Base-by-base conservation (phyloP, 2,888 invertebrate genomes). In the Petrophora chlorosata region DNA sequence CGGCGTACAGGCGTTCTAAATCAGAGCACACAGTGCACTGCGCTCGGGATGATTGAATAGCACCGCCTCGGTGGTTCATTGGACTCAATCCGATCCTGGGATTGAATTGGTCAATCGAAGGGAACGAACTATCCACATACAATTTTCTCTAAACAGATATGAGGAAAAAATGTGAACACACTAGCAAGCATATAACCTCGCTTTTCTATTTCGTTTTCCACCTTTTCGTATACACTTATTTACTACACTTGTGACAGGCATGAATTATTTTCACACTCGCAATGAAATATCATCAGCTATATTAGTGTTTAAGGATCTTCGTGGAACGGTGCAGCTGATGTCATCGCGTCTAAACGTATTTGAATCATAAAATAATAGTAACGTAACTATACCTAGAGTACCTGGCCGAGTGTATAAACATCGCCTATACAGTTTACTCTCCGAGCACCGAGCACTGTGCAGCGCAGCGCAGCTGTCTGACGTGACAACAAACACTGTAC, bases 21-120 rank as follows among this genome's bases (percentile, higher is more conserved):
- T 59, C 34, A 50, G 49, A 49, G 15, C 36, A 23, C 8, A 52
- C 59, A 44, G 51, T 59, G 59, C 61, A 61, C 42, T 43, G 55
- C 32, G 32, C 15, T 17, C 51, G 45, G 61, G 51, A 65, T 76
- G 73, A 73, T 72, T 74, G 70, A 73, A 77, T 72, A 69, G 59
- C 57, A 53, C 58, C 60, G 42, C 41, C 26, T 19, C 50, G 65
- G 58, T 77, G 65, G 79, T 79, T 80, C 80, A 81, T 67, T 77
- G 79, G 70, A 79, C 80, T 73, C 74, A 64, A 71, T 68, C 64
- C 60, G 49, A 61, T 66, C 57, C 59, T 53, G 44, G 47, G 32
- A 47, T 32, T 51, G 58, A 49, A 63, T 56, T 30, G 39, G 50
- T 52, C 54, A 50, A 29, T 35, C 26, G 30, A 47, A 46, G 34